phyloP scores from a whole-genome alignment of 2,113 vertebrate species.

The Tachycineta bicolor region DNA sequence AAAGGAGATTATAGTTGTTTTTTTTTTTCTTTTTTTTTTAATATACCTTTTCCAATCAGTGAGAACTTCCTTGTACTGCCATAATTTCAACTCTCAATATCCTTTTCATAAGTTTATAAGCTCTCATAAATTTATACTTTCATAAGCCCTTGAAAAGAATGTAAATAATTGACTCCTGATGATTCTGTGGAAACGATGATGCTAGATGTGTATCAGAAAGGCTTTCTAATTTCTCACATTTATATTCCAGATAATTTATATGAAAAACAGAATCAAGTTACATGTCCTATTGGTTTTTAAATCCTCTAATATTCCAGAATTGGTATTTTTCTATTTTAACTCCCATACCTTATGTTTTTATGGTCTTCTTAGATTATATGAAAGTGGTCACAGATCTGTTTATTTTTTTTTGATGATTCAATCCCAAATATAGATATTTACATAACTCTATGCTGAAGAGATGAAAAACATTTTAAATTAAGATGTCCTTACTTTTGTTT shows the following conservation, averaged over 20 bases:
- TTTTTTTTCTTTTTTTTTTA: neutral
- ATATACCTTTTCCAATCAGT: neutral
- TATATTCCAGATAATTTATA: neutral
- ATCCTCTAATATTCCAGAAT: neutral
- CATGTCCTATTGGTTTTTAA: neutral
- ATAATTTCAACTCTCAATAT: neutral
- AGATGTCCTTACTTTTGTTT: neutral
- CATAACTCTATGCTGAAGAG: neutral
- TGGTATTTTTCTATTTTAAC: neutral
- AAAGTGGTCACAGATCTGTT: neutral
- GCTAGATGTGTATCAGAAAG: neutral
- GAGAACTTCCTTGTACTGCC: neutral
- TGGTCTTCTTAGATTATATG: neutral
- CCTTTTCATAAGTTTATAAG: neutral
- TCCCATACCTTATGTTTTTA: neutral
- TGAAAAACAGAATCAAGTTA: neutral
- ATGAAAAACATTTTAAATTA: neutral
- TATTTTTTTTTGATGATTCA: neutral
- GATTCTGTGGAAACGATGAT: neutral
- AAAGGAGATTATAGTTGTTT: neutral
- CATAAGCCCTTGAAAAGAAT: neutral
- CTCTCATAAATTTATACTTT: neutral
- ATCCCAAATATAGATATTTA: neutral
- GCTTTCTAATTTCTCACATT: neutral
- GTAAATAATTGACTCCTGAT: neutral